phyloP scores from a whole-genome alignment of 2,797 vertebrate genomes.

The Chelonia mydas region DNA sequence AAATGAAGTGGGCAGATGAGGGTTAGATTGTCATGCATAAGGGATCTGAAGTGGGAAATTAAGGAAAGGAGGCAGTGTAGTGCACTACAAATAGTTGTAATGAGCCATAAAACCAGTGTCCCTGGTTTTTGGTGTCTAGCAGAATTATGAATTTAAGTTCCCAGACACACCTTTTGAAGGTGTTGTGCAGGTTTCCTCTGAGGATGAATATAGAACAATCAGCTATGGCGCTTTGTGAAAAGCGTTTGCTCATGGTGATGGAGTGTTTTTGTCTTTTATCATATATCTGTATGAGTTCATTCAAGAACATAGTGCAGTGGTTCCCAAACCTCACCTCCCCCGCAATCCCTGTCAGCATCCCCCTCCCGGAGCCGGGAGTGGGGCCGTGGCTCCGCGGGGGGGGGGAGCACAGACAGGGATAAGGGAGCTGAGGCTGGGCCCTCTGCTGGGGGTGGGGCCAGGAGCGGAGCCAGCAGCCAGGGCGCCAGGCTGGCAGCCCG shows the following conservation, averaged over 20 bases:
- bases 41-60: neutral
- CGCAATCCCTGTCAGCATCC: too few relatives aligned
- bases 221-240: neutral
- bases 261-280: neutral
- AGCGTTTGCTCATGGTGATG: neutral
- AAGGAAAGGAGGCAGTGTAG: neutral
- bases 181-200: neutral
- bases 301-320: neutral
- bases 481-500: too few relatives aligned
- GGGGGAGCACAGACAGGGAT: too few relatives aligned
- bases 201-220: neutral
- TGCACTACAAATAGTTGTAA: neutral
- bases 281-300: neutral
- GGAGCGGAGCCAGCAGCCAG: too few relatives aligned
- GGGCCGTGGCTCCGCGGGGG: fast-evolving
- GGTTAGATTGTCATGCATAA: neutral
- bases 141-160: neutral
- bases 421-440: too few relatives aligned
- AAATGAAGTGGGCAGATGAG: neutral
- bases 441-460: too few relatives aligned
- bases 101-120: neutral
- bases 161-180: neutral
- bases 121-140: neutral
- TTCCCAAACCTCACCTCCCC: too few relatives aligned
- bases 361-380: too few relatives aligned